Conservation (phyloP, 2,888 invertebrate species). For the Parthenolecanium corni region DNA sequence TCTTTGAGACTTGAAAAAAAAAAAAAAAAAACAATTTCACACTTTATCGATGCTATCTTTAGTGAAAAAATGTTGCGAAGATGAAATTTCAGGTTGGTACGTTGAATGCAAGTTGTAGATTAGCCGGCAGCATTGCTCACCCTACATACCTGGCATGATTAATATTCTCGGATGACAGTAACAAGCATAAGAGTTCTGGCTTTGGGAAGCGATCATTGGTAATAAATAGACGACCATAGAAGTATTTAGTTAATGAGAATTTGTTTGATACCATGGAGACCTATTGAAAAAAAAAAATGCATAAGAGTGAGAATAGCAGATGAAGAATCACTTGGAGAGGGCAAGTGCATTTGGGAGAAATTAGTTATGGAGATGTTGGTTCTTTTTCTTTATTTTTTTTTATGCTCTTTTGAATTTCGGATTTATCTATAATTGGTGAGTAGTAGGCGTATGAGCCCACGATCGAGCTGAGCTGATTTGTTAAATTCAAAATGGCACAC, state of each 20-base stretch:
- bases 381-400: too few species aligned
- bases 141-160: conserved; percentile 8
- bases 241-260: conserved; percentile 17
- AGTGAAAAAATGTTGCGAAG: too few species aligned
- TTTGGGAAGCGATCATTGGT: not conserved
- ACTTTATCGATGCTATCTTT: too few species aligned
- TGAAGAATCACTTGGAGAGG: not conserved
- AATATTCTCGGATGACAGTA: conserved; percentile 13
- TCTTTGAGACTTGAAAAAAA: too few species aligned
- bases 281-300: too few species aligned
- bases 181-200: conserved; percentile 19
- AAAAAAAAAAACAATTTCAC: too few species aligned
- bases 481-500: not conserved
- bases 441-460: not conserved
- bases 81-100: too few species aligned
- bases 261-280: not conserved
- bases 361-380: conserved; percentile 1
- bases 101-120: too few species aligned
- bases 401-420: not conserved
- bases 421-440: conserved; percentile 7
- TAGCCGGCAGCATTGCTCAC: conserved; percentile 4
- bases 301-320: too few species aligned
- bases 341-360: not conserved
- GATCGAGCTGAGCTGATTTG: conserved; percentile 1
- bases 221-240: conserved; percentile 5